Base-by-base conservation (phyloP, 2,888 invertebrate genomes). In the Lasioglossum morio region DNA sequence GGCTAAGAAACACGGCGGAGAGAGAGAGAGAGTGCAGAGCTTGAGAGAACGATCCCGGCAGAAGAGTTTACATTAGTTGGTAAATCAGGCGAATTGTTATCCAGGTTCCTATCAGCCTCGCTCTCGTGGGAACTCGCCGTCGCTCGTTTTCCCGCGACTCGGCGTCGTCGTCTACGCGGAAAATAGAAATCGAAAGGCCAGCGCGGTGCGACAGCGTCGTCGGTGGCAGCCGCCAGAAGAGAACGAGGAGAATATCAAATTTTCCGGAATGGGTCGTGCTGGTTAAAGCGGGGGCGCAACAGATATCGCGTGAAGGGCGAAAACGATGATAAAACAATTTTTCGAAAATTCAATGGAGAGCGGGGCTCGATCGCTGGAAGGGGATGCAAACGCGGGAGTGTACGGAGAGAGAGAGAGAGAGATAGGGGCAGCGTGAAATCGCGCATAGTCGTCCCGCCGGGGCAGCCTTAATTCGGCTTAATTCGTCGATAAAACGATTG, bases 401-500 rank as follows among this genome's bases (percentile, higher is more conserved):
- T 16, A 14, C 27, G 30, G 27, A 1, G 14, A 30, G 60, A 63
- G 60, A 60, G 72, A 69, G 30, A 63, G 19, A 34, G 30, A 30
- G 14, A 14, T 43, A 43, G 43, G 43, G 34, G 66, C 69, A 60
- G 77, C 63, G 83, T 75, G 82, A 82, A 82, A 87, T 82, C 73
- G 87, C 77, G 77, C 78, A 69, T 78, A 63, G 70, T 81, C 88
- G 70, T 81, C 88, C 82, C 87, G 72, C 53, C 72, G 88, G 85
- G 81, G 69, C 75, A 79, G 77, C 82, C 84, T 88, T 87, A 87
- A 87, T 88, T 88, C 85, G 76, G 88, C 77, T 87, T 88, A 85
- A 89, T 85, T 81, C 85, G 89, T 70, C 85, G 88, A 87, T 88
- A 89, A 89, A 89, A 88, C 86, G 88, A 88, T 89, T 89, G 89